phyloP scores from a whole-genome alignment of 2,113 vertebrate species.

The Mirza zaza region DNA sequence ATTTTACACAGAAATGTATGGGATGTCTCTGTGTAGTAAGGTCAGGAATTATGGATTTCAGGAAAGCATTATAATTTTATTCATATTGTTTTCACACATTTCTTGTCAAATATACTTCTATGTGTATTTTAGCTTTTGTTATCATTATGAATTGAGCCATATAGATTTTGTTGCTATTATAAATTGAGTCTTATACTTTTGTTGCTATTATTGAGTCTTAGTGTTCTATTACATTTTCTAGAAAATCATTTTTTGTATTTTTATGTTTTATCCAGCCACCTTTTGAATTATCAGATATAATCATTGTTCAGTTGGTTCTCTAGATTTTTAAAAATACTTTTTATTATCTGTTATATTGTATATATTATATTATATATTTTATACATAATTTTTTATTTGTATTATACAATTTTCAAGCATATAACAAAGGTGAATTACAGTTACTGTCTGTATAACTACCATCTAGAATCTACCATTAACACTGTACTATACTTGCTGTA shows the following conservation, averaged over 20 bases:
- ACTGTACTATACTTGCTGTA: neutral
- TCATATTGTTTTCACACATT: neutral
- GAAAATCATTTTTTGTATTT: neutral
- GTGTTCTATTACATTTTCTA: neutral
- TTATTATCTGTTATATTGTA: neutral
- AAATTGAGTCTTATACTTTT: neutral
- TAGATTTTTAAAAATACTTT: neutral
- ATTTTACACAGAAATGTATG: neutral
- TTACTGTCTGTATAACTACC: neutral
- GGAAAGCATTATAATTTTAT: neutral
- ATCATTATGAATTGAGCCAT: neutral
- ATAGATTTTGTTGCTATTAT: neutral
- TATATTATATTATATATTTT: neutral
- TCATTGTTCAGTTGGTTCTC: neutral
- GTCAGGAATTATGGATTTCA: neutral
- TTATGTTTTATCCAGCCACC: conserved; percentile 18
- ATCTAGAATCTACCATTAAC: neutral
- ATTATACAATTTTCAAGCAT: neutral
- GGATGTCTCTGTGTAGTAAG: neutral
- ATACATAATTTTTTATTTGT: neutral
- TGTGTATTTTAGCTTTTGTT: neutral
- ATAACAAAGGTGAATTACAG: neutral
- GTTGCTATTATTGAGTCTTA: neutral
- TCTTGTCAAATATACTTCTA: neutral
- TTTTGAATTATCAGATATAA: neutral